Base-by-base conservation (phyloP, 2,888 invertebrate genomes). In the Gnatocerus cornutus region DNA sequence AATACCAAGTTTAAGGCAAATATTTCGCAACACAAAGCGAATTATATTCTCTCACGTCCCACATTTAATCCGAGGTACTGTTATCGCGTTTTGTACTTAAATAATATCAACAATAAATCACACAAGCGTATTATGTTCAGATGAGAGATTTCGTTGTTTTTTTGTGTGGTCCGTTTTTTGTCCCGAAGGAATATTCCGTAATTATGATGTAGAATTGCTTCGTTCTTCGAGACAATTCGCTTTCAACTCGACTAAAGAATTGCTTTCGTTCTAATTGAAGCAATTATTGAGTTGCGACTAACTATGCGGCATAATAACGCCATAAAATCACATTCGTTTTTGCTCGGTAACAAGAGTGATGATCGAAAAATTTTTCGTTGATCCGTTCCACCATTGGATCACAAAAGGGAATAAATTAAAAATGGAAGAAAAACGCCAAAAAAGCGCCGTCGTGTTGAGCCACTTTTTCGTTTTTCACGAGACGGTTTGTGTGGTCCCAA, bases 321-420 rank as follows among this genome's bases (percentile, higher is more conserved):
- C 30, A 52, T 33, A 52, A 46, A 16, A 33, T 29, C 33, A 6
- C 16, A 6, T 10, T 12, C 33, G 29, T 12, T 50, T 50, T 29
- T 33, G 33, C 33, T 21, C 4, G 3, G 9, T 50, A 50, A 27
- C 50, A 29, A 50, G 50, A 50, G 27, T 29, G 50, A 27, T 12
- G 29, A 41, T 41, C 37, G 55, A 21, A 16, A 56, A 16, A 41
- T 30, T 56, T 41, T 21, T 33, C 50, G 50, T 27, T 6, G 27
- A 58, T 10, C 58, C 45, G 45, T 45, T 58, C 58, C 29, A 58
- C 43, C 27, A 45, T 58, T 58, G 21, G 29, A 58, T 13, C 45
- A 48, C 59, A 59, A 59, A 59, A 59, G 59, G 46, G 59, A 59
- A 59, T 59, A 59, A 46, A 46, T 59, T 59, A 46, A 59, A 59